Evolutionary conservation across 2,113 vertebrate genomes (phyloP).

Genomic region (Toxotes jaculatrix): DNA sequence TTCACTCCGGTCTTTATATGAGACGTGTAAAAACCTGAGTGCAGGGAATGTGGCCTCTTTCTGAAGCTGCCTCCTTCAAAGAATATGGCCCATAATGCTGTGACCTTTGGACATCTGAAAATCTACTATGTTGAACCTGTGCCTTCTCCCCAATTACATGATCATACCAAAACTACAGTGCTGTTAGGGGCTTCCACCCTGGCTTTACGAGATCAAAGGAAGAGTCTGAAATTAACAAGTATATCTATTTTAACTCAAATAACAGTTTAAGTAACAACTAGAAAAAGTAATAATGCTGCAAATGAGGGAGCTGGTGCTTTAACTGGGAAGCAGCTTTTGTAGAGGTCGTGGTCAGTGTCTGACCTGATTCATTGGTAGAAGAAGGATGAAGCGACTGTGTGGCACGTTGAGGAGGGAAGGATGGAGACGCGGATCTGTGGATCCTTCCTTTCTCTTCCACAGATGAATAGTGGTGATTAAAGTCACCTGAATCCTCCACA

Average conservation of each 20-base stretch:
- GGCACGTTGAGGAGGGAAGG: conserved; percentile 31
- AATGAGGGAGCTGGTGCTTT: too few species aligned
- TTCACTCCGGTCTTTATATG: background rate
- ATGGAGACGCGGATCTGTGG: conserved; percentile 30
- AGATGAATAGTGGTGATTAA: conserved; percentile 2
- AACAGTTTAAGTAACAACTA: background rate
- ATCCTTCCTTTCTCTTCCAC: conserved; percentile 10
- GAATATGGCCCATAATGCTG: background rate
- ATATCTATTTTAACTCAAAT: background rate
- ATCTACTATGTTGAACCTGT: background rate
- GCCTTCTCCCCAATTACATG: background rate
- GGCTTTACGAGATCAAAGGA: background rate
- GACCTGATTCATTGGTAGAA: conserved; percentile 82
- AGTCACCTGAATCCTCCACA: conserved; percentile 80
- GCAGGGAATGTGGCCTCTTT: background rate
- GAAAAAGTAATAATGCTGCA: background rate
- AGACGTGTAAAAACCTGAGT: background rate
- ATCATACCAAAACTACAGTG: background rate
- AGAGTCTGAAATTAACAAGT: background rate
- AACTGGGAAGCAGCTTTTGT: too few species aligned
- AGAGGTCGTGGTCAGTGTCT: conserved; percentile 23
- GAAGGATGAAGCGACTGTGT: conserved; percentile 56
- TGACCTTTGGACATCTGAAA: background rate
- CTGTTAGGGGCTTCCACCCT: background rate
- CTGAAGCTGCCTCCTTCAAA: background rate